These are phyloP conservation scores for Tympanoctomys barrerae DNA, from an alignment of 2,797 vertebrate genomes.

Conservation along the genomic window DNA sequence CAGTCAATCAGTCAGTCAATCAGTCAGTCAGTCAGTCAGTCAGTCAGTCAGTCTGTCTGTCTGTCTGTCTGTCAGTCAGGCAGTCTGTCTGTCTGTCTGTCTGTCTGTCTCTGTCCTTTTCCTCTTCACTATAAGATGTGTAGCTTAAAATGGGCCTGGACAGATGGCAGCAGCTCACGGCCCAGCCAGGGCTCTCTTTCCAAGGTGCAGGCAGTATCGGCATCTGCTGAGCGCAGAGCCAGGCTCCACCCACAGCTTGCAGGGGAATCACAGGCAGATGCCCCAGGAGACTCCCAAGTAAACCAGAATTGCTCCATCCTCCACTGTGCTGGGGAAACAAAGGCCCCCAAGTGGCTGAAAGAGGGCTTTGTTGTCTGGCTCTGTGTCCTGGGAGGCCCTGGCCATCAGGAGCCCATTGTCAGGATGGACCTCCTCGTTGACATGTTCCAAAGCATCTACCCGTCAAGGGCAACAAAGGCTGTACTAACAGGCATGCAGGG, in stretches of 20 bases:
- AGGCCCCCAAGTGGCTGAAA: conserved; percentile 49
- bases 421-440: neutral
- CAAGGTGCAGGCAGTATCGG: neutral
- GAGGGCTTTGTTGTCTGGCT: conserved; percentile 51
- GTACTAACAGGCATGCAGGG: neutral
- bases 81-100: neutral
- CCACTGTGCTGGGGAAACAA: neutral
- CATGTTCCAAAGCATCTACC: neutral
- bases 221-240: neutral
- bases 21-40: no score
- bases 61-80: neutral
- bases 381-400: neutral
- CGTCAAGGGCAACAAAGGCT: conserved; percentile 28
- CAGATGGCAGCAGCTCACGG: neutral
- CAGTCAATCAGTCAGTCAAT: neutral
- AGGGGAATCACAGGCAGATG: neutral
- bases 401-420: conserved; percentile 54
- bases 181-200: neutral
- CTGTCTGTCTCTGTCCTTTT: neutral
- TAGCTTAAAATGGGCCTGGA: neutral
- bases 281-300: neutral
- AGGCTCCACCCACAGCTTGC: neutral
- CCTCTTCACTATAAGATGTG: neutral
- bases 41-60: neutral
- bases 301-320: neutral